Conservation (phyloP, 2,113 vertebrate species). For the Lagopus leucura region DNA sequence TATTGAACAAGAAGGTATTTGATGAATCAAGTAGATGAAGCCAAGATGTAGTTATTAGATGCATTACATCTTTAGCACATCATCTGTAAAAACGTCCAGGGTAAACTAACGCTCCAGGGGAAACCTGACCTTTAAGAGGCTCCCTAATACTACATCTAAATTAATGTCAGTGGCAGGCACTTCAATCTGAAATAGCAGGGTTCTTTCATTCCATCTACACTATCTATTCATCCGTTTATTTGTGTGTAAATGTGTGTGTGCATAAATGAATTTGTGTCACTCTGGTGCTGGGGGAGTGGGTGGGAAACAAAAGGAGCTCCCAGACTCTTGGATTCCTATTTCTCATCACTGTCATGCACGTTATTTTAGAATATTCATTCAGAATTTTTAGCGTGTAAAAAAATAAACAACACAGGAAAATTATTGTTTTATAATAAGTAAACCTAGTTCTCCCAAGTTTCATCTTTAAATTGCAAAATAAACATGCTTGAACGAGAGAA, state of each 20-base stretch:
- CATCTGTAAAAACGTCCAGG: constrained; percentile 75
- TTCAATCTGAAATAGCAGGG: constrained; percentile 74
- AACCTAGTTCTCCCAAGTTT: not conserved
- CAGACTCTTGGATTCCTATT: not conserved
- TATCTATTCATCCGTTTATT: constrained; percentile 63
- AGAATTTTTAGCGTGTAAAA: not conserved
- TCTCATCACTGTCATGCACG: not conserved
- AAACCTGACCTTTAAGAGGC: constrained; percentile 76
- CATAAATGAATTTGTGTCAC: constrained; percentile 49
- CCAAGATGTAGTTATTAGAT: constrained; percentile 74
- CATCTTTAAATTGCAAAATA: not conserved
- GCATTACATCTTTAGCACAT: constrained; percentile 77
- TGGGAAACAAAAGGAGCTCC: not conserved
- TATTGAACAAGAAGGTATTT: constrained; percentile 69
- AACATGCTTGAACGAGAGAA: not conserved
- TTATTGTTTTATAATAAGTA: not conserved
- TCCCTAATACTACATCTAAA: constrained; percentile 78
- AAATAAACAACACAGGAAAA: not conserved
- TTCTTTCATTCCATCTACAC: constrained; percentile 35
- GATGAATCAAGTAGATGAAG: constrained; percentile 79
- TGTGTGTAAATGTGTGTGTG: constrained; percentile 45
- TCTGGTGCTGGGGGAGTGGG: not conserved
- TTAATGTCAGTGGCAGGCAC: constrained; percentile 75
- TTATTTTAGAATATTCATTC: not conserved
- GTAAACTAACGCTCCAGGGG: constrained; percentile 73